Conservation (phyloP, 23 tunicate species). For the Oikopleura vanhoeffeni region DNA sequence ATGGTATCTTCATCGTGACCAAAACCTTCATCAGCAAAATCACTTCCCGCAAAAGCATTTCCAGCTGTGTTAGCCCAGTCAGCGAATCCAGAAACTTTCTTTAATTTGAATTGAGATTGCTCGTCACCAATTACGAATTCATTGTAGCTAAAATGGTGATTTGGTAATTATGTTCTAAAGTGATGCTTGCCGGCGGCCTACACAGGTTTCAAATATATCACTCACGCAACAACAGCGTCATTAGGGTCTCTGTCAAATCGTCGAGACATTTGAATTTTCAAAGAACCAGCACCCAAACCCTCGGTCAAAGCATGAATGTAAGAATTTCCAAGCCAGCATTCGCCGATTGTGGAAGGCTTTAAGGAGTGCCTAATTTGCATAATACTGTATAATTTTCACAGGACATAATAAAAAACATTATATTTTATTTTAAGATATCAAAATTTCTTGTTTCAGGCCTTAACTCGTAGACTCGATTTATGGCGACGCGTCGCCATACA, state of each 20-base stretch:
- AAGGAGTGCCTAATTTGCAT: too few relatives aligned
- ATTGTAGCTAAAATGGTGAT: not conserved
- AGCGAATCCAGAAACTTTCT: not conserved
- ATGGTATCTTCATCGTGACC: not conserved
- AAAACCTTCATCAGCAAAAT: not conserved
- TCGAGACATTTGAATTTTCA: not conserved
- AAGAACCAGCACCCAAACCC: not conserved
- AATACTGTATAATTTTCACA: too few relatives aligned
- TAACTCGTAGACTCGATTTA: too few relatives aligned
- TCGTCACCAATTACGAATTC: not conserved
- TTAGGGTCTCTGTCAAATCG: not conserved
- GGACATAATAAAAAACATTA: too few relatives aligned
- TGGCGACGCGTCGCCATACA: too few relatives aligned
- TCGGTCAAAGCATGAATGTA: slow-evolving; percentile 38
- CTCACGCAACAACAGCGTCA: not conserved
- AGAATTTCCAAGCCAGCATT: slow-evolving; percentile 28
- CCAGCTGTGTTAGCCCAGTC: not conserved
- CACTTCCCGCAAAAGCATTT: not conserved
- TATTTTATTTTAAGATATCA: too few relatives aligned
- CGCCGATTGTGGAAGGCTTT: not conserved
- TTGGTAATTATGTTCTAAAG: not conserved
- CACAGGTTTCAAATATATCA: too few relatives aligned
- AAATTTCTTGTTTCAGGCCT: too few relatives aligned
- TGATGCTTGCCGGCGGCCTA: not conserved
- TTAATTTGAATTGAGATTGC: not conserved